Evolutionary conservation across 2,113 vertebrate species (phyloP).

Genomic region (Sturnira hondurensis): DNA sequence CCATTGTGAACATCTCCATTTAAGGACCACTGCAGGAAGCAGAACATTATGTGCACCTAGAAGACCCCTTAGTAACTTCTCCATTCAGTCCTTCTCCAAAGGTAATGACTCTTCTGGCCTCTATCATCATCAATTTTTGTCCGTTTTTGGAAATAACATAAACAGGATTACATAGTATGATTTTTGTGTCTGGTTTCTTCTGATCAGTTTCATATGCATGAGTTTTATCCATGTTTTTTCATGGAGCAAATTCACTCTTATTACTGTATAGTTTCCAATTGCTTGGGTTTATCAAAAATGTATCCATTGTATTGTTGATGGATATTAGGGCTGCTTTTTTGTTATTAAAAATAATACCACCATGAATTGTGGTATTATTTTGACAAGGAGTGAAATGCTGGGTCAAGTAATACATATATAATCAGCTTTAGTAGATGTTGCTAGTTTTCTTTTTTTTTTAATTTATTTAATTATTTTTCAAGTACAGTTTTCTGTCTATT

Average conservation of each 20-base stretch:
- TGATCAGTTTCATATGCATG: not conserved
- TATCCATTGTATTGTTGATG: not conserved
- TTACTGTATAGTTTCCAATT: not conserved
- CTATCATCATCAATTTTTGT: not conserved
- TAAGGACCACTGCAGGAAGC: not conserved
- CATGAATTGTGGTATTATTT: too few species aligned
- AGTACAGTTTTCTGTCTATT: too few species aligned
- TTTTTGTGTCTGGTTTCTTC: not conserved
- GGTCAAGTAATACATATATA: not conserved
- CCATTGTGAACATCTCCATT: not conserved
- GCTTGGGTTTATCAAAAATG: not conserved
- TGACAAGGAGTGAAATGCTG: not conserved
- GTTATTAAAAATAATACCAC: not conserved
- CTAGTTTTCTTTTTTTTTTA: too few species aligned
- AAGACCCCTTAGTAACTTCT: not conserved
- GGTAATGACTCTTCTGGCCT: not conserved
- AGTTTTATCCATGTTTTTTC: not conserved
- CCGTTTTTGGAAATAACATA: not conserved
- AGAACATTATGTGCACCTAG: not conserved
- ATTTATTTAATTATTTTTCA: too few species aligned
- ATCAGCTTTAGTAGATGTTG: not conserved
- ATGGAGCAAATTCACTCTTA: not conserved
- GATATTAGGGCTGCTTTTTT: not conserved
- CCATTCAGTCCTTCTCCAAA: not conserved
- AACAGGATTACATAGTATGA: not conserved